Evolutionary conservation across 2,113 vertebrate species (phyloP).

Genomic region (Opisthocomus hoazin): DNA sequence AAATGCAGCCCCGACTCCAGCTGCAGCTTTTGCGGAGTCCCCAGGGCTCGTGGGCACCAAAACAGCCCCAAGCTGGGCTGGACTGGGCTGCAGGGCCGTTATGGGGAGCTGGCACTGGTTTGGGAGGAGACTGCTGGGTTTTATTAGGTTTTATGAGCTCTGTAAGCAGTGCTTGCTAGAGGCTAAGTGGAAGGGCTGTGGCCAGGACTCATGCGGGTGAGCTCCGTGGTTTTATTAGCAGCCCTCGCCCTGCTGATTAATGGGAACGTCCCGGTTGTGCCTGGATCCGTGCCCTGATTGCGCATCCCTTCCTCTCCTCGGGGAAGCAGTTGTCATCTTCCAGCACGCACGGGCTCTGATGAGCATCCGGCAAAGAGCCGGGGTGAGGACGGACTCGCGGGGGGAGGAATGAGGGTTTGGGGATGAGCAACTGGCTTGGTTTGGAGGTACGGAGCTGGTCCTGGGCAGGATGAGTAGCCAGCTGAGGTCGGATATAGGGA

Average conservation of each 20-base stretch:
- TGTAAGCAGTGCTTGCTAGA: not conserved
- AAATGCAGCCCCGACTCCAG: fast-evolving
- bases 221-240: not conserved
- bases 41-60: not conserved
- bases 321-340: not conserved
- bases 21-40: not conserved
- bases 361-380: not conserved
- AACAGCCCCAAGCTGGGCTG: not conserved
- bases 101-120: not conserved
- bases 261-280: not conserved
- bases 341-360: not conserved
- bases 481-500: not conserved
- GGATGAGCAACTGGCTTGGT: not conserved
- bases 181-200: not conserved
- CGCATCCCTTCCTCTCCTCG: not conserved
- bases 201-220: not conserved
- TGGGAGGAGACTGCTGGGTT: not conserved
- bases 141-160: not conserved
- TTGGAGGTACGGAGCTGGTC: not conserved
- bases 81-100: not conserved
- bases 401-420: not conserved
- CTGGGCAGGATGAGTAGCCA: not conserved
- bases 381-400: not conserved
- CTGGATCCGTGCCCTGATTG: not conserved
- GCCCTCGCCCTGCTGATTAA: not conserved